Conservation (phyloP, 2,888 invertebrate genomes). For the Leptopilina syphax region DNA sequence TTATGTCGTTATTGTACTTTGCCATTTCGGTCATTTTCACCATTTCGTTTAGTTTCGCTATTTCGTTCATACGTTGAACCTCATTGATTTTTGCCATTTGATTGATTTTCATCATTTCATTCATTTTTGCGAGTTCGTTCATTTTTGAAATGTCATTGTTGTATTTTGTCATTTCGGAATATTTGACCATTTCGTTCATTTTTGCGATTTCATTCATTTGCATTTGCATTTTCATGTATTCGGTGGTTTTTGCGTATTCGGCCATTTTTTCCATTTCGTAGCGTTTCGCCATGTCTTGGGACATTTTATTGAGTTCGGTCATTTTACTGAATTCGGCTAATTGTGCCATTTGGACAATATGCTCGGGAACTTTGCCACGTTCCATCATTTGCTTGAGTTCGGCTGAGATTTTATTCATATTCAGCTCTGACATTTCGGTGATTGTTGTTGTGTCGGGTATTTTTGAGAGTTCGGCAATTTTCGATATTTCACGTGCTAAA, state of each 20-base stretch:
- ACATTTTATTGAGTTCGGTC: constrained; percentile 73
- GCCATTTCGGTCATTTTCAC: constrained; percentile 75
- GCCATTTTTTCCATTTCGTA: constrained; percentile 76
- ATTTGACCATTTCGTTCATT: constrained; percentile 74
- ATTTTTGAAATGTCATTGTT: constrained; percentile 72
- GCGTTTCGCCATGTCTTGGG: constrained; percentile 73
- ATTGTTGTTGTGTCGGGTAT: constrained; percentile 73
- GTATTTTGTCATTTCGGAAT: constrained; percentile 74
- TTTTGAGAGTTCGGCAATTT: constrained; percentile 74
- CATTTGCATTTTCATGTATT: constrained; percentile 74
- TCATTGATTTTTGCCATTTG: constrained; percentile 75
- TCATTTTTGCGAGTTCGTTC: constrained; percentile 73
- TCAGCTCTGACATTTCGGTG: constrained; percentile 75
- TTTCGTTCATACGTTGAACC: constrained; percentile 74
- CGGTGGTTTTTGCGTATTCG: constrained; percentile 73
- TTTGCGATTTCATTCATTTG: constrained; percentile 70
- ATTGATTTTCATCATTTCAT: constrained; percentile 74
- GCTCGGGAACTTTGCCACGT: constrained; percentile 74
- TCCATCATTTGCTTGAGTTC: constrained; percentile 76
- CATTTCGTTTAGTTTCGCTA: constrained; percentile 74
- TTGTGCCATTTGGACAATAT: constrained; percentile 76
- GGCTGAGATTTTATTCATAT: constrained; percentile 76
- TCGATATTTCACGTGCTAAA: constrained; percentile 73
- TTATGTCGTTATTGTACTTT: constrained; percentile 72
- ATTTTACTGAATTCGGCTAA: constrained; percentile 75